phyloP scores from a whole-genome alignment of 2,797 vertebrate genomes.

The Limnodromus scolopaceus region DNA sequence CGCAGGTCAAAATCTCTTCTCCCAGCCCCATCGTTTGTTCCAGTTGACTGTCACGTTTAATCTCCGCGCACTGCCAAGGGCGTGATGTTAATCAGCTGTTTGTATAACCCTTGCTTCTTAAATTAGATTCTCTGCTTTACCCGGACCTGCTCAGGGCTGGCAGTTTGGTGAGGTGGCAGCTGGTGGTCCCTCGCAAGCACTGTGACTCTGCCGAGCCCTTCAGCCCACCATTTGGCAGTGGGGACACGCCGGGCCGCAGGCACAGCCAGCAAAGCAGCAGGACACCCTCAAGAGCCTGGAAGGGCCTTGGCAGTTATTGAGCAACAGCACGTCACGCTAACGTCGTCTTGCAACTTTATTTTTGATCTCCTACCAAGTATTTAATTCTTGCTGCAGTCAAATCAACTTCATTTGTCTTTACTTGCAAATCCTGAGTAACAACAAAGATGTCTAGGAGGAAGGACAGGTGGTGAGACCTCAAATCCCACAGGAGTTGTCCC shows the following conservation, averaged over 20 bases:
- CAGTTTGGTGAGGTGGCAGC: neutral
- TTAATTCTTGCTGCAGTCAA: neutral
- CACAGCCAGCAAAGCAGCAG: neutral
- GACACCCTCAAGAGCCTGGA: neutral
- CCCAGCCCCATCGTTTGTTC: neutral
- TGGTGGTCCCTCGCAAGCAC: neutral
- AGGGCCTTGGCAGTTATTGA: neutral
- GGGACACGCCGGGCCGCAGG: neutral
- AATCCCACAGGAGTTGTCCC: neutral
- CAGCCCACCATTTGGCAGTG: fast-evolving
- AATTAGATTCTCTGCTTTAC: neutral
- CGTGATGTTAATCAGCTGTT: neutral
- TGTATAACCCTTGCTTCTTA: neutral
- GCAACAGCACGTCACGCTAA: fast-evolving
- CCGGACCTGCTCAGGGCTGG: neutral
- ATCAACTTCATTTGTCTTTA: neutral
- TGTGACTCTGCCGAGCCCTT: fast-evolving
- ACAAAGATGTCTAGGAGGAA: neutral
- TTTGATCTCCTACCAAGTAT: neutral
- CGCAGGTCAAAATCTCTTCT: neutral
- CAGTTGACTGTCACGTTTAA: neutral
- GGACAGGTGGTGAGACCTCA: neutral
- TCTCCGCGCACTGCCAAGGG: neutral
- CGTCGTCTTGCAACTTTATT: neutral
- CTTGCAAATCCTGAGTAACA: neutral